phyloP scores from a whole-genome alignment of 2,797 vertebrate genomes.

The Austrolebias charrua region DNA sequence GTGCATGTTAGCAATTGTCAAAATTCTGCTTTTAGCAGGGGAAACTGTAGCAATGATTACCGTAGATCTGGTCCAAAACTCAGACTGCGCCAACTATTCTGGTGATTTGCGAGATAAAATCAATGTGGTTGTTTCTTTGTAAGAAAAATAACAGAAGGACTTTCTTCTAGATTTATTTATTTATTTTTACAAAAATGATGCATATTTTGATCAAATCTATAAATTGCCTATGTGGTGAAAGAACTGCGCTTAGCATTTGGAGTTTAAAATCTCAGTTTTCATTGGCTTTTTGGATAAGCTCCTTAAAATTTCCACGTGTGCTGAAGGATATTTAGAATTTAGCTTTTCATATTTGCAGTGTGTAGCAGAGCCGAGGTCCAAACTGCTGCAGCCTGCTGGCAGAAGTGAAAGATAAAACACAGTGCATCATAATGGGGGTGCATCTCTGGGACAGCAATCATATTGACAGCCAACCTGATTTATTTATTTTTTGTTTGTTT shows the following conservation, averaged over 20 bases:
- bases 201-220: too few species aligned
- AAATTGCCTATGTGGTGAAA: too few species aligned
- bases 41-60: background rate
- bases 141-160: too few species aligned
- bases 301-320: constrained; percentile 19
- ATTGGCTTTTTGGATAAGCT: constrained; percentile 34
- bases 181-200: too few species aligned
- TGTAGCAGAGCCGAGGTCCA: constrained; percentile 11
- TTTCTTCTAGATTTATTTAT: too few species aligned
- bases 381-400: constrained; percentile 6
- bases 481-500: too few species aligned
- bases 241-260: too few species aligned
- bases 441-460: constrained; percentile 23
- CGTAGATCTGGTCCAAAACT: constrained; percentile 8
- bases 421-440: constrained; percentile 19
- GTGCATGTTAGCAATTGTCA: constrained; percentile 5
- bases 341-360: constrained; percentile 2
- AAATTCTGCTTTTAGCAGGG: background rate
- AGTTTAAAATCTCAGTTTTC: background rate
- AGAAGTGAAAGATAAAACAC: constrained; percentile 20
- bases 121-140: background rate
- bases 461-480: constrained; percentile 43
- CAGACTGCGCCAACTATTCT: constrained; percentile 1
- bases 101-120: background rate
- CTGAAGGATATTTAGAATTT: constrained; percentile 28